phyloP scores from a whole-genome alignment of 2,888 invertebrate species.

The Lobophora halterata region DNA sequence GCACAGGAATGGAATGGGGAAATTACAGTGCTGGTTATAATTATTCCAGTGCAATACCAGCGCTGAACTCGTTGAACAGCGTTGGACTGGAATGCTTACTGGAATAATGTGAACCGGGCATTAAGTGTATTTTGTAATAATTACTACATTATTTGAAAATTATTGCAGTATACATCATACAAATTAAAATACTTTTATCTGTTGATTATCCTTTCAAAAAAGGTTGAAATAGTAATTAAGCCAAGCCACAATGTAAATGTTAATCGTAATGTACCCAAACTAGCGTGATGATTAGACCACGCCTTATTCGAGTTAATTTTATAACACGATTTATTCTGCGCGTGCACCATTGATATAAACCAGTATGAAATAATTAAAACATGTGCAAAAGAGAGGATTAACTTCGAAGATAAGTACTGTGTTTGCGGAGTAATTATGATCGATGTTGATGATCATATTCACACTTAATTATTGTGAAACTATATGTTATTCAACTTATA shows the following conservation, averaged over 20 bases:
- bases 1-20: too few species aligned
- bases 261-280: constrained; percentile 9
- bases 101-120: too few species aligned
- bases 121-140: constrained; percentile 4
- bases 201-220: neutral
- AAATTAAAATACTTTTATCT: neutral
- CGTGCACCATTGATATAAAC: constrained; percentile 10
- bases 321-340: too few species aligned
- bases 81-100: too few species aligned
- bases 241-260: constrained; percentile 2
- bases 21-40: too few species aligned
- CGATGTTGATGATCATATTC: too few species aligned
- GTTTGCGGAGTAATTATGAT: too few species aligned
- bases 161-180: constrained; percentile 6
- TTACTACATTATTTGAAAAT: constrained; percentile 5
- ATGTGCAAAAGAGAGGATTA: constrained; percentile 9
- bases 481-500: too few species aligned
- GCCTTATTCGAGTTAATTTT: constrained; percentile 18
- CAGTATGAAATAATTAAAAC: constrained; percentile 5
- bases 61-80: too few species aligned
- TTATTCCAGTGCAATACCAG: too few species aligned
- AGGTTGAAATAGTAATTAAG: neutral
- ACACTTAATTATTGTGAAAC: too few species aligned
- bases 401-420: too few species aligned
- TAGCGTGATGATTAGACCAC: constrained; percentile 18